Conservation (phyloP, 2,113 vertebrate species). For the Myiagra hebetior region DNA sequence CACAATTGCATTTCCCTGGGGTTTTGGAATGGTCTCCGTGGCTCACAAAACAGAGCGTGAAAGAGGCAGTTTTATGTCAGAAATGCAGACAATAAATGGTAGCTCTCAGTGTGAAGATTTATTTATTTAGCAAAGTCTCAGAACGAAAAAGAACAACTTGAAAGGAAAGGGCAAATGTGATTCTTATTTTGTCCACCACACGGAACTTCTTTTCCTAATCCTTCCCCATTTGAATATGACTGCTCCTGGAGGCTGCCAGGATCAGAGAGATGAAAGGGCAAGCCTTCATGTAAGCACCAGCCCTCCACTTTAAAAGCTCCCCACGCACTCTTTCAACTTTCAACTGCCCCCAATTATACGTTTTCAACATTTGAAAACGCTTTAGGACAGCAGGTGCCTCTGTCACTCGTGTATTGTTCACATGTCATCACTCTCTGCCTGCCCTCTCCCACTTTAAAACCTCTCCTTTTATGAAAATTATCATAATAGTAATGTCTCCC, state of each 20-base stretch:
- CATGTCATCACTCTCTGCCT: background rate
- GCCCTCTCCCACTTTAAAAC: background rate
- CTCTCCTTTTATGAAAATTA: background rate
- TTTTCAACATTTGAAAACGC: background rate
- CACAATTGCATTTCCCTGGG: background rate
- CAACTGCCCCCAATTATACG: background rate
- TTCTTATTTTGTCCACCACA: background rate
- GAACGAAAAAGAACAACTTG: background rate
- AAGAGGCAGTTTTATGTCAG: background rate
- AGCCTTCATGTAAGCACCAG: background rate
- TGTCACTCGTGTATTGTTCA: background rate
- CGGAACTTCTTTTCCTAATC: constrained; percentile 24
- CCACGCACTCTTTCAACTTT: background rate
- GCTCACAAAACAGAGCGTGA: background rate
- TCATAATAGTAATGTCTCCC: background rate
- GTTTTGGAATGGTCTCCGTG: background rate
- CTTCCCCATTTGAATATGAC: background rate
- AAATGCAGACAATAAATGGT: background rate
- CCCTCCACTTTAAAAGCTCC: background rate
- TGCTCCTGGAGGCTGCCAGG: background rate
- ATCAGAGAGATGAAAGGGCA: background rate
- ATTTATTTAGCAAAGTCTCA: background rate
- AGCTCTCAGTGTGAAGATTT: background rate
- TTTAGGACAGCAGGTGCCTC: background rate
- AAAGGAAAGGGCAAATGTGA: constrained; percentile 27